Evolutionary conservation across 2,797 vertebrate species (phyloP).

Genomic region (Netta rufina): DNA sequence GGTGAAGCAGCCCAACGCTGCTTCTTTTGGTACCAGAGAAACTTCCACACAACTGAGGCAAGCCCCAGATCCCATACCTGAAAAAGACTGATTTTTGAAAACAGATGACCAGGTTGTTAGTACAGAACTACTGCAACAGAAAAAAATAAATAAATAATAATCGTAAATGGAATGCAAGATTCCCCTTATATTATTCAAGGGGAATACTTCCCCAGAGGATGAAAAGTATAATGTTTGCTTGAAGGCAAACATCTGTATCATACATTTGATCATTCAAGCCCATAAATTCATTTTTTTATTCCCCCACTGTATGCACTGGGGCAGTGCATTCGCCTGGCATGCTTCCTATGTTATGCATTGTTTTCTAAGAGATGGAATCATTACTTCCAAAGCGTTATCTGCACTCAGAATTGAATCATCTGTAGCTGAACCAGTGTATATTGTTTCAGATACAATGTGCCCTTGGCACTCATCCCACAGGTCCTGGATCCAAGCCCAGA

Average conservation of each 20-base stretch:
- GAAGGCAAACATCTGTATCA: background rate
- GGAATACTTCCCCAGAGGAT: background rate
- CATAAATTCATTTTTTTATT: background rate
- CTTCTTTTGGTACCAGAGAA: background rate
- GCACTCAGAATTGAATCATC: background rate
- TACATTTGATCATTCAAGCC: background rate
- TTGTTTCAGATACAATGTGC: background rate
- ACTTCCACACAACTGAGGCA: background rate
- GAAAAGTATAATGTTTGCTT: background rate
- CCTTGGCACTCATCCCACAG: background rate
- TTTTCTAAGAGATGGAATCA: background rate
- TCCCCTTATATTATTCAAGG: background rate
- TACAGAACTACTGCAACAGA: background rate
- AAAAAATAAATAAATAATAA: background rate
- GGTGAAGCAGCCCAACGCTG: background rate
- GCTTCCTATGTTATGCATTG: background rate
- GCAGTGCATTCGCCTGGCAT: background rate
- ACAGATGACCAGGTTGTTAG: background rate
- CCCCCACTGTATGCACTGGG: background rate
- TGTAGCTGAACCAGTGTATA: background rate
- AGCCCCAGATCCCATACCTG: background rate
- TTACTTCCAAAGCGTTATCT: background rate
- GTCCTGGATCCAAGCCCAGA: background rate
- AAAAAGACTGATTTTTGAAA: background rate
- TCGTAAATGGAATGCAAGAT: background rate